Evolutionary conservation across 2,797 vertebrate genomes (phyloP).

Genomic region (Zalophus californianus): DNA sequence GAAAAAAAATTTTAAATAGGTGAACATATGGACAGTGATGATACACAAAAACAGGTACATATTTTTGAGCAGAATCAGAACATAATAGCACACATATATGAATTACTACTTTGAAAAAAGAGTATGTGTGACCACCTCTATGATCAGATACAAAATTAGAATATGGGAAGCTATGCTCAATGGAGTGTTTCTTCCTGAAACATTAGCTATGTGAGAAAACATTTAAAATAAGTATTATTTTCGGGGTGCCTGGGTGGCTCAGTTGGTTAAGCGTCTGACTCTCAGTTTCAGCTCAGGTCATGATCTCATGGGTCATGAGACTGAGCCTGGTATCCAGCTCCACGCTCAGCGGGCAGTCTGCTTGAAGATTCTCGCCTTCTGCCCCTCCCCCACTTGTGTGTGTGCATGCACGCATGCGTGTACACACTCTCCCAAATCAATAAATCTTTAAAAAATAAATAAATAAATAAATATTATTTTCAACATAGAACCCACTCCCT

Average conservation of each 20-base stretch:
- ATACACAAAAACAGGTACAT: conserved; percentile 44
- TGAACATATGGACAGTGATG: conserved; percentile 24
- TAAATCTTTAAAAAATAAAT: not conserved
- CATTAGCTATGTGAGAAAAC: conserved; percentile 35
- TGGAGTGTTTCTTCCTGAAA: conserved; percentile 55
- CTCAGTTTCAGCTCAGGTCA: not conserved
- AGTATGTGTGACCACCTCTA: not conserved
- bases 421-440: not conserved
- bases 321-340: not conserved
- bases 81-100: not conserved
- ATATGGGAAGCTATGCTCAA: conserved; percentile 7
- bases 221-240: conserved; percentile 51
- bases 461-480: not conserved
- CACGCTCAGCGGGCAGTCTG: not conserved
- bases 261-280: not conserved
- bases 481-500: conserved; percentile 19
- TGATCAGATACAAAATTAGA: conserved; percentile 41
- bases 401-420: too few species aligned
- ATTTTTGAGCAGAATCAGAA: not conserved
- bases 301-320: not conserved
- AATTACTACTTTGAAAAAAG: conserved; percentile 55
- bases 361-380: not conserved
- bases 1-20: not conserved
- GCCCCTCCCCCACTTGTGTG: not conserved
- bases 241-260: not conserved